Percentiles rank a stretch among this genome's conserved stretches.
Conservation (phyloP, 2,113 vertebrate genomes). For the Odocoileus hemionus region DNA sequence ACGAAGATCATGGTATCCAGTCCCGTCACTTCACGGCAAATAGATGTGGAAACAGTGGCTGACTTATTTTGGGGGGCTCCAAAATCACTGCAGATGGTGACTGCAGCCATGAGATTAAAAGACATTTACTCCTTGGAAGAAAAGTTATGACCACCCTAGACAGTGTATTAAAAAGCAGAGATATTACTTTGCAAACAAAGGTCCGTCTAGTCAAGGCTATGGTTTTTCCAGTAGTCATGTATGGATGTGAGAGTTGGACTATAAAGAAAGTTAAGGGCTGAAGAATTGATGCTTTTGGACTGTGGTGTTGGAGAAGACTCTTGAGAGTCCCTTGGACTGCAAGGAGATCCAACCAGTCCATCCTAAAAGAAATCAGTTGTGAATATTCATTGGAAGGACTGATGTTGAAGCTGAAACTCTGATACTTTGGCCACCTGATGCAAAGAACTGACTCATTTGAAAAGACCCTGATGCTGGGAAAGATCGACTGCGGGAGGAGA, state of each 20-base stretch:
- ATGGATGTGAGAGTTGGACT: neutral
- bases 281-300: neutral
- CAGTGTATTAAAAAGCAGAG: neutral
- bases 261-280: rapidly evolving
- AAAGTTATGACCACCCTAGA: neutral
- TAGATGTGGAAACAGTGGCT: neutral
- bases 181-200: neutral
- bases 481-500: rapidly evolving
- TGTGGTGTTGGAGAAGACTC: neutral
- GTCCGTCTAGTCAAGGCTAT: neutral
- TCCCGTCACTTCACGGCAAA: neutral
- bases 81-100: neutral
- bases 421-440: neutral
- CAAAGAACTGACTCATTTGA: neutral
- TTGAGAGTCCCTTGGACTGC: neutral
- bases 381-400: neutral
- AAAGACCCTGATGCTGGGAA: neutral
- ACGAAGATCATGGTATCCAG: neutral
- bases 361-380: neutral
- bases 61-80: rapidly evolving
- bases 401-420: neutral
- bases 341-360: neutral
- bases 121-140: neutral
- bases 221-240: neutral
- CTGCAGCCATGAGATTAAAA: neutral